phyloP scores from a whole-genome alignment of 2,113 vertebrate genomes.

The Charina bottae region DNA sequence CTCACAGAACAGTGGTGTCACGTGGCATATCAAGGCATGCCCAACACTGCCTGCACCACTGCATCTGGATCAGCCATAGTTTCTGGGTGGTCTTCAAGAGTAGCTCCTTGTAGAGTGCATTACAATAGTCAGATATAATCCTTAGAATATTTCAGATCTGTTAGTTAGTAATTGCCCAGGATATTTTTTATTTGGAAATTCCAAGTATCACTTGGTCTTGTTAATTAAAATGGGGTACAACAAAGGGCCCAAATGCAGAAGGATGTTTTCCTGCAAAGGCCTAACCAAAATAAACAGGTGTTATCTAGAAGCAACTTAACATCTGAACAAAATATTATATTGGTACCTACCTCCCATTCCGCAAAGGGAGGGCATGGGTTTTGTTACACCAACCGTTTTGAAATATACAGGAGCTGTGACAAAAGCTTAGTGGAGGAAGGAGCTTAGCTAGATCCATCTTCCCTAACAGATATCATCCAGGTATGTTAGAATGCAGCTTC shows the following conservation, averaged over 20 bases:
- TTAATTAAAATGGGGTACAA: background rate
- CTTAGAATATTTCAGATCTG: background rate
- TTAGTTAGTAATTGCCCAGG: background rate
- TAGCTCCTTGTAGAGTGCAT: background rate
- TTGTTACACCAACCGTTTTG: background rate
- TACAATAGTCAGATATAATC: background rate
- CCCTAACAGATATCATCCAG: background rate
- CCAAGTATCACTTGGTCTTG: background rate
- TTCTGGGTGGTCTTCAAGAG: background rate
- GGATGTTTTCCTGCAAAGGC: background rate
- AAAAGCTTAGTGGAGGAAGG: background rate
- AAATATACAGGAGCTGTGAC: background rate
- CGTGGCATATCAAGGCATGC: background rate
- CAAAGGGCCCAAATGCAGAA: background rate
- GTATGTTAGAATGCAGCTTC: background rate
- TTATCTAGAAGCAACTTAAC: background rate
- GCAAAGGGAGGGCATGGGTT: background rate
- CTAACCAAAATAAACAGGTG: background rate
- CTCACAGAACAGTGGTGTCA: background rate
- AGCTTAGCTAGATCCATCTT: background rate
- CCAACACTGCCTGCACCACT: background rate
- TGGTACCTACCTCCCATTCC: background rate
- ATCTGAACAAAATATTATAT: background rate
- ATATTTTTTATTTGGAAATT: background rate
- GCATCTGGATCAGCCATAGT: background rate